Conservation (phyloP, 2,113 vertebrate genomes). For the Psophia crepitans region DNA sequence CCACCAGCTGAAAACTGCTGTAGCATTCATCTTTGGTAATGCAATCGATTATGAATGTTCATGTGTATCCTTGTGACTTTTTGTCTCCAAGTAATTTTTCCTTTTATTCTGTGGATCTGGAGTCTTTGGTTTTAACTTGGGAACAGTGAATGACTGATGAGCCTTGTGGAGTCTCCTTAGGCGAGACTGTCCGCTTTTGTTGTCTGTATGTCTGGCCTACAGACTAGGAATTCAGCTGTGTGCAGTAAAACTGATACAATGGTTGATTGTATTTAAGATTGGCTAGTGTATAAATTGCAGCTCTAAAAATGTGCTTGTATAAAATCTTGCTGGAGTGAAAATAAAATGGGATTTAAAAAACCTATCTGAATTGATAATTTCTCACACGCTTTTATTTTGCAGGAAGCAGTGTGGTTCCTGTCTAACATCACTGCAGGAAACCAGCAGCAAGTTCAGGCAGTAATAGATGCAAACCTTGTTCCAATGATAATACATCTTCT, state of each 20-base stretch:
- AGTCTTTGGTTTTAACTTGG: neutral
- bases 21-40: neutral
- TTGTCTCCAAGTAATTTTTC: neutral
- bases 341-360: fast-evolving
- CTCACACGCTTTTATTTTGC: constrained; percentile 43
- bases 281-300: neutral
- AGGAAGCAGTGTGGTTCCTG: constrained; percentile 99
- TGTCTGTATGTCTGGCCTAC: neutral
- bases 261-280: neutral
- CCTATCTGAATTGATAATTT: neutral
- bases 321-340: neutral
- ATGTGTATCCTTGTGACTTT: neutral
- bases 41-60: neutral
- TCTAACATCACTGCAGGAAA: constrained; percentile 99
- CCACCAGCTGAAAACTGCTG: neutral
- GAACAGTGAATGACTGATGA: neutral
- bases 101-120: neutral
- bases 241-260: fast-evolving
- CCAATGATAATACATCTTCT: constrained; percentile 99
- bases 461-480: constrained; percentile 96
- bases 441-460: constrained; percentile 98
- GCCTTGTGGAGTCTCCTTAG: neutral
- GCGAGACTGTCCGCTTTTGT: neutral
- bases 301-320: neutral
- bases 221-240: neutral